Evolutionary conservation across 2,113 vertebrate species (phyloP), one percentile per base, ranked within the genome.

Genomic region (Upupa epops): DNA sequence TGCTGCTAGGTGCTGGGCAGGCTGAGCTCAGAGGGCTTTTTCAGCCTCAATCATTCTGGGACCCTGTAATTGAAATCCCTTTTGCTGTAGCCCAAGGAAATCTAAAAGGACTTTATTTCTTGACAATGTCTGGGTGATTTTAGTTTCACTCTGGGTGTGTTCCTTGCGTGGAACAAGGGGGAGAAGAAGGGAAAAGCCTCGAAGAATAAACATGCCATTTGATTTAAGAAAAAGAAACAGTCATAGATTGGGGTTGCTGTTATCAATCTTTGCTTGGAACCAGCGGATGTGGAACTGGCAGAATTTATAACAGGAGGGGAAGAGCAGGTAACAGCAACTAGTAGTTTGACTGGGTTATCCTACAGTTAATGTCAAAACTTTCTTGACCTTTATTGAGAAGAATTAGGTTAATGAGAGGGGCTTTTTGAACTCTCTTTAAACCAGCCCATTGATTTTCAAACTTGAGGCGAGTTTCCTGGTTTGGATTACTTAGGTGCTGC

Each of bases 101-200:
- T 13, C 5, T 8, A 26, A 51, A 58, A 31, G 11, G 14, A 7
- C 21, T 36, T 51, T 55, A 1, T 17, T 86, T 54, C n/a, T 74
- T 26, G 24, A 13, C 31, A 48, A 17, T 0, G 0, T 1, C 2
- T 20, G 18, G 13, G 15, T 42, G 40, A 11, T 13, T 58, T 54
- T 55, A 36, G 21, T 6, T 32, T n/a, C 9, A 37, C 29, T 32
- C 21, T 11, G 55, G 37, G 14, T 8, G 5, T n/a, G 32, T n/a
- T 55, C 4, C 0, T 24, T 19, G 71, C 17, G 5, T 24, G 13
- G 32, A 76, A 37, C 0, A 1, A 46, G 32, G 20, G 15, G 31
- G 17, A 59, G 51, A 22, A 83, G 61, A 52, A 72, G 20, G 37
- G 31, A 49, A 36, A 69, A 68, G 20, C 34, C 46, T 40, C 55